Conservation (phyloP, 1,140 invertebrate genomes). For the Megalopta genalis region DNA sequence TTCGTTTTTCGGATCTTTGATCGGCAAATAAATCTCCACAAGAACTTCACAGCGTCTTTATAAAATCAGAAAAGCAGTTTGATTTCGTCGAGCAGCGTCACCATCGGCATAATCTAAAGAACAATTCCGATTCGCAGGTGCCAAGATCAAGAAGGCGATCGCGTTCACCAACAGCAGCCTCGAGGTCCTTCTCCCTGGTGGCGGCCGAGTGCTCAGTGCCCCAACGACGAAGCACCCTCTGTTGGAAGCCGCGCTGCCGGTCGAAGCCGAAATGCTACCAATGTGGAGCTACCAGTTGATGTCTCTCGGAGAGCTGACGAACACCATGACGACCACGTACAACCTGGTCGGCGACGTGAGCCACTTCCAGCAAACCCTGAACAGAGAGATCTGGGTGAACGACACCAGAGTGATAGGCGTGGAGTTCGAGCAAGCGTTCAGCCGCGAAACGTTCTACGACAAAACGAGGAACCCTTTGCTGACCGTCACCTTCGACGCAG, state of each 20-base stretch:
- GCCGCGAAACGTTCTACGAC: conserved; percentile 94
- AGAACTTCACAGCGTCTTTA: too few species aligned
- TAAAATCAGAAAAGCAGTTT: too few species aligned
- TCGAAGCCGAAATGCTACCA: conserved; percentile 94
- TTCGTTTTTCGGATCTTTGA: too few species aligned
- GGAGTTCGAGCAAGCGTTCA: conserved; percentile 93
- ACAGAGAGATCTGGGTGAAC: conserved; percentile 92
- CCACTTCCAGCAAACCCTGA: conserved; percentile 90
- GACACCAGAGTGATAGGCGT: conserved; percentile 90
- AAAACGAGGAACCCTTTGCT: conserved; percentile 89
- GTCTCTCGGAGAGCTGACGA: conserved; percentile 87
- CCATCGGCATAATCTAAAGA: too few species aligned
- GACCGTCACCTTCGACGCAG: conserved; percentile 91
- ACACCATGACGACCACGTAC: conserved; percentile 90
- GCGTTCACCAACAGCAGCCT: conserved; percentile 90
- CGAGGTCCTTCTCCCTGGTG: conserved; percentile 85
- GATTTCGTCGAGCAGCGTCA: too few species aligned
- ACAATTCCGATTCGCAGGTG: conserved; percentile 70
- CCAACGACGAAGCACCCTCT: conserved; percentile 92
- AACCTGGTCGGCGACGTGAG: conserved; percentile 90
- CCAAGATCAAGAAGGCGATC: conserved; percentile 85
- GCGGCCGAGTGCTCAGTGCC: conserved; percentile 86
- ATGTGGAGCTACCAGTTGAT: conserved; percentile 91
- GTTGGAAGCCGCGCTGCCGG: conserved; percentile 91
- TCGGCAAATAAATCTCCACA: too few species aligned